A percentile compares a stretch with the other conserved stretches of the same genome.
These are phyloP conservation scores for Falco novaeseelandiae DNA, from an alignment of 2,797 vertebrate species.

Conservation along the genomic window DNA sequence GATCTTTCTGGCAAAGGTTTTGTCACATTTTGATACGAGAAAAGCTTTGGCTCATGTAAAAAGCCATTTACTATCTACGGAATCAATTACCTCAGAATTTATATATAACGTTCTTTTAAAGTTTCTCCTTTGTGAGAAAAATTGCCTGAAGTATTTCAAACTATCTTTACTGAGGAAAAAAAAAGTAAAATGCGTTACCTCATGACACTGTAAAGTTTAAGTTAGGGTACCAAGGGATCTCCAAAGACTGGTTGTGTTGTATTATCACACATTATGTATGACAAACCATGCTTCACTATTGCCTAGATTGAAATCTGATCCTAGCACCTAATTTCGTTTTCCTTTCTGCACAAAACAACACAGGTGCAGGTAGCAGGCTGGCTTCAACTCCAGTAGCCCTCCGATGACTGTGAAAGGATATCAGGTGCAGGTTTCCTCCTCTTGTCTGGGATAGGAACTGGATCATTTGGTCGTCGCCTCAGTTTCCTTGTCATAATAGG, in stretches of 20 bases:
- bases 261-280: not conserved
- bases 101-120: not conserved
- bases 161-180: not conserved
- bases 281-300: not conserved
- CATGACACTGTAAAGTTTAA: not conserved
- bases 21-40: constrained; percentile 12
- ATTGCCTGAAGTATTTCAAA: not conserved
- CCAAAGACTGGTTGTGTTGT: not conserved
- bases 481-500: constrained; percentile 98
- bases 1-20: constrained; percentile 5
- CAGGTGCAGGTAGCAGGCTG: not conserved
- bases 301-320: not conserved
- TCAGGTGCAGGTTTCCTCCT: constrained; percentile 97
- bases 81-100: not conserved
- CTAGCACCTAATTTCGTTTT: not conserved
- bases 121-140: not conserved
- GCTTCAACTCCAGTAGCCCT: not conserved
- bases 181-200: not conserved
- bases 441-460: constrained; percentile 97
- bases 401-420: constrained; percentile 83
- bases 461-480: constrained; percentile 93
- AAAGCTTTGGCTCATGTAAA: constrained; percentile 19
- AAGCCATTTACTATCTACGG: constrained; percentile 7
- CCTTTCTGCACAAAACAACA: not conserved
- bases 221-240: not conserved